Evolutionary conservation across 2,888 invertebrate species (phyloP).

Genomic region (Cosmia trapezina): DNA sequence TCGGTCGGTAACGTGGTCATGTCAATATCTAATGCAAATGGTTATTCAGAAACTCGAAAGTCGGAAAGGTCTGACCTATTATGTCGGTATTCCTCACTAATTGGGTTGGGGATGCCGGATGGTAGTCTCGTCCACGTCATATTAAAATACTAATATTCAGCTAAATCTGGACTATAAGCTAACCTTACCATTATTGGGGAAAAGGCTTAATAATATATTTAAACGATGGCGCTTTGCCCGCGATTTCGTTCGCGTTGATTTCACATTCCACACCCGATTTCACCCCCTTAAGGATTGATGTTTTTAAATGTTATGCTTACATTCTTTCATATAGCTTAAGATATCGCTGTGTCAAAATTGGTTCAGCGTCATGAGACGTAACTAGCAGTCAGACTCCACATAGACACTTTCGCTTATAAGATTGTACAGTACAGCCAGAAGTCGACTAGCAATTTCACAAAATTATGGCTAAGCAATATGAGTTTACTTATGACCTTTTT

Average conservation of each 20-base stretch:
- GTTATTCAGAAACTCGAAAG: background rate
- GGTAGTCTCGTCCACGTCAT: conserved; percentile 18
- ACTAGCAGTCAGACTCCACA: background rate
- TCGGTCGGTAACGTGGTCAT: background rate
- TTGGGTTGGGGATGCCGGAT: background rate
- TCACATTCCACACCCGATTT: background rate
- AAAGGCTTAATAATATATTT: background rate
- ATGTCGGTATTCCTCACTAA: conserved; percentile 11
- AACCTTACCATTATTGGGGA: background rate
- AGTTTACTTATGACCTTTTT: no score
- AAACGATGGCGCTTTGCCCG: background rate
- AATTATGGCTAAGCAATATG: no score
- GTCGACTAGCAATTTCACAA: no score
- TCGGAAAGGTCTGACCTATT: conserved; percentile 1
- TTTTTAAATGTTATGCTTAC: background rate
- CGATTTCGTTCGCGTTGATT: background rate
- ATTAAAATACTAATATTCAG: conserved; percentile 15
- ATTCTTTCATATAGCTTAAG: background rate
- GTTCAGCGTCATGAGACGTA: background rate
- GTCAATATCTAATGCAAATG: conserved; percentile 3
- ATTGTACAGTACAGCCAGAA: no score
- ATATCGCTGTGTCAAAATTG: background rate
- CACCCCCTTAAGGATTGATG: background rate
- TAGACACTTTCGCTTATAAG: background rate
- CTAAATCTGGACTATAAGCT: conserved; percentile 8